Conservation (phyloP, 2,113 vertebrate genomes). For the Drymodes brunneopygia region DNA sequence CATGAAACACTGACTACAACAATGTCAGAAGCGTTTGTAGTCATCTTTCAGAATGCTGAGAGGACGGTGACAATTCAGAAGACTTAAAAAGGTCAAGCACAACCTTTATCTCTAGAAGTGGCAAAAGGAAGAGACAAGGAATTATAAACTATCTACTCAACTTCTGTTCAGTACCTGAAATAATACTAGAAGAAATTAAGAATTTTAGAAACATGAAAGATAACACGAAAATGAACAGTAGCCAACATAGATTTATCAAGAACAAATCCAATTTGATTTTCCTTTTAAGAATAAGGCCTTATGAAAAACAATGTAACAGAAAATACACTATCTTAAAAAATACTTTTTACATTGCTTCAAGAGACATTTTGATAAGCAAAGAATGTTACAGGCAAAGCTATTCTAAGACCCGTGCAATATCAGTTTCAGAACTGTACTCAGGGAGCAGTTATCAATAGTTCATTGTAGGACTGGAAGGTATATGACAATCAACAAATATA, state of each 20-base stretch:
- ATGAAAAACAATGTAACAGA: background rate
- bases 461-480: background rate
- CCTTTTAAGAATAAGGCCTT: background rate
- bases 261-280: background rate
- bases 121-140: background rate
- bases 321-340: background rate
- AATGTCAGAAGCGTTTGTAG: background rate
- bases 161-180: background rate
- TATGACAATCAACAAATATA: background rate
- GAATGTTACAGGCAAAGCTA: background rate
- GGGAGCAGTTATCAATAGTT: background rate
- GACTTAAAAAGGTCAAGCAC: slow-evolving; percentile 28
- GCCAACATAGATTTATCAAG: background rate
- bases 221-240: background rate
- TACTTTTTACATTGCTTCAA: background rate
- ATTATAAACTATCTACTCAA: background rate
- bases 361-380: background rate
- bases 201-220: background rate
- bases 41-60: background rate
- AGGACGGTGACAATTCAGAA: background rate
- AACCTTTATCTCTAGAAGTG: background rate
- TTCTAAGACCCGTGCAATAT: background rate
- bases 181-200: background rate
- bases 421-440: background rate
- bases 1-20: background rate